Conservation (phyloP, 2,888 invertebrate species). For the Stictocephala bisonia region DNA sequence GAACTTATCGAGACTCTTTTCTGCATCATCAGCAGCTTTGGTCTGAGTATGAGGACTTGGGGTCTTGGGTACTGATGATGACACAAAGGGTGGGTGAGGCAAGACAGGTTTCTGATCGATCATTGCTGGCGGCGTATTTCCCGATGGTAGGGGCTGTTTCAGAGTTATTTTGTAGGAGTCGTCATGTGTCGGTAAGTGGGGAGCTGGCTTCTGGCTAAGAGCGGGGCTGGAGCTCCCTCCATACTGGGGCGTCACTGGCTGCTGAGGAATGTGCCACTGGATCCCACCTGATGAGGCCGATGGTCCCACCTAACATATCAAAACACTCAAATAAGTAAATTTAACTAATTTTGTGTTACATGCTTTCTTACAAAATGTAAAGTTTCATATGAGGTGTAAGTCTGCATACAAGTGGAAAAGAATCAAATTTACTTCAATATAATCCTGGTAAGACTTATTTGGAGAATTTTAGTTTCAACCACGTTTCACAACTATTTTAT, state of each 20-base stretch:
- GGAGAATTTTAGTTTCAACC: too few relatives aligned
- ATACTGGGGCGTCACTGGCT: constrained; percentile 41
- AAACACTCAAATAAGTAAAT: too few relatives aligned
- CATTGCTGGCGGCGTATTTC: neutral
- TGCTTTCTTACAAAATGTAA: too few relatives aligned
- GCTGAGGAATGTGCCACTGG: constrained; percentile 63
- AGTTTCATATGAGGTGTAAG: too few relatives aligned
- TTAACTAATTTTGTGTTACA: too few relatives aligned
- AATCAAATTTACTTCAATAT: too few relatives aligned
- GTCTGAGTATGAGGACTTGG: constrained; percentile 77
- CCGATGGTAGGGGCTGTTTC: constrained; percentile 62
- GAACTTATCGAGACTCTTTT: constrained; percentile 80
- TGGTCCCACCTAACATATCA: too few relatives aligned
- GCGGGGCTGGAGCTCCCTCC: constrained; percentile 63
- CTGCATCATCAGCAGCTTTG: constrained; percentile 70
- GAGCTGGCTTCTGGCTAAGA: constrained; percentile 63
- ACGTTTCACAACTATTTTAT: too few relatives aligned
- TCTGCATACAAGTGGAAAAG: too few relatives aligned
- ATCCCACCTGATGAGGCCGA: constrained; percentile 23
- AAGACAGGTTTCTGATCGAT: constrained; percentile 38
- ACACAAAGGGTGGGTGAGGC: constrained; percentile 64
- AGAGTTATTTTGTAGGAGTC: constrained; percentile 78
- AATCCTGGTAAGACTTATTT: too few relatives aligned
- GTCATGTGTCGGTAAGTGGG: constrained; percentile 60
- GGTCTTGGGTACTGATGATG: constrained; percentile 87